phyloP scores from a whole-genome alignment of 2,113 vertebrate species.

The Stercorarius parasiticus region DNA sequence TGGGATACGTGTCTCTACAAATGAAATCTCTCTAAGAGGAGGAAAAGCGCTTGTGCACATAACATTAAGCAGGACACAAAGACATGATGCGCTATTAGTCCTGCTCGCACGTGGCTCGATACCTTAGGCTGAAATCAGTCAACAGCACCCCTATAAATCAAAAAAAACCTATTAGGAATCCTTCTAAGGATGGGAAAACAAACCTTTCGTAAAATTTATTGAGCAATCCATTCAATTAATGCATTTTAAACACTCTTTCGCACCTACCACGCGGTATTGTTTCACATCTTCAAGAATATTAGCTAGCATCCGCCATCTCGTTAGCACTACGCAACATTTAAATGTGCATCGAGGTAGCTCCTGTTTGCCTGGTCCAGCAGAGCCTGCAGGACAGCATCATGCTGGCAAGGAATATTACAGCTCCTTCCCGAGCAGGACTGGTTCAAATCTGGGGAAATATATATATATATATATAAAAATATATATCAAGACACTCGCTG shows the following conservation, averaged over 20 bases:
- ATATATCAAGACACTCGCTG: not conserved
- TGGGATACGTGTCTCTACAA: not conserved
- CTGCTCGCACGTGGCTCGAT: not conserved
- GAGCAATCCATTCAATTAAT: not conserved
- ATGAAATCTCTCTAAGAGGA: not conserved
- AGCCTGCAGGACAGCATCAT: not conserved
- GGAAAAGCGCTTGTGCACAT: too few species aligned
- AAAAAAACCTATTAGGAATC: not conserved
- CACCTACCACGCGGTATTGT: not conserved
- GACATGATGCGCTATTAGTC: not conserved
- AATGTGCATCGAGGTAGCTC: accelerated
- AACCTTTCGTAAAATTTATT: not conserved
- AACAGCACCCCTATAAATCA: not conserved
- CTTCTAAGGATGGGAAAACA: not conserved
- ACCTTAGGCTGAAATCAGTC: not conserved
- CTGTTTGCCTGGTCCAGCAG: not conserved
- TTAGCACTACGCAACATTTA: not conserved
- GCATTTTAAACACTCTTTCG: not conserved
- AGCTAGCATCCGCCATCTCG: not conserved
- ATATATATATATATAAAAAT: not conserved
- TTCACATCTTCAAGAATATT: not conserved
- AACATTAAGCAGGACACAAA: not conserved
- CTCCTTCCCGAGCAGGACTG: not conserved
- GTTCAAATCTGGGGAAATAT: not conserved
- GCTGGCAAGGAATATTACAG: not conserved